phyloP scores from a whole-genome alignment of 1,140 invertebrate species.

The Propsilocerus akamusi region DNA sequence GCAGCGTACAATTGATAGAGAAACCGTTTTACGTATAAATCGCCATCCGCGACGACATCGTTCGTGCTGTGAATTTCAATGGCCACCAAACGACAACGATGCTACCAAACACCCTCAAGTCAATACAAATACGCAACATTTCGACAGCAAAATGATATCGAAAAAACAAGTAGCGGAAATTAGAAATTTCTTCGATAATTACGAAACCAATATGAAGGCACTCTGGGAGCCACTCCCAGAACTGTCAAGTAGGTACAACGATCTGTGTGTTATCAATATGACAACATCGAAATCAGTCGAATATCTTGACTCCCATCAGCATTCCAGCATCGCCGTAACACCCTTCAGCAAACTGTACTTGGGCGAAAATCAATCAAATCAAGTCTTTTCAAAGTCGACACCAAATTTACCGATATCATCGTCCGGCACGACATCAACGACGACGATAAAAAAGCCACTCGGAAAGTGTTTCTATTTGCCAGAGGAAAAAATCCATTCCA shows the following conservation, averaged over 20 bases:
- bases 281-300: not conserved
- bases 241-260: not conserved
- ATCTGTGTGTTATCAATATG: not conserved
- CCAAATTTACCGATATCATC: not conserved
- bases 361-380: no score
- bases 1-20: conserved; percentile 13
- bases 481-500: not conserved
- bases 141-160: conserved; percentile 8
- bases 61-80: conserved; percentile 16
- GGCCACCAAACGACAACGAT: conserved; percentile 15
- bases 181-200: conserved; percentile 1
- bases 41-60: conserved; percentile 16
- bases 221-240: no score
- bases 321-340: no score
- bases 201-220: not conserved
- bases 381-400: conserved; percentile 1
- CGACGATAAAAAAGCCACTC: not conserved
- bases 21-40: conserved; percentile 22
- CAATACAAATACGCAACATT: conserved; percentile 5
- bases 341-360: no score
- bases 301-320: no score
- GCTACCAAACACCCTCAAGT: conserved; percentile 6
- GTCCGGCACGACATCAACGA: not conserved
- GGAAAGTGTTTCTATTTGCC: not conserved
- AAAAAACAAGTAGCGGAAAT: conserved; percentile 1